Base-by-base conservation (phyloP, 2,113 vertebrate genomes). In the Actenoides hombroni region DNA sequence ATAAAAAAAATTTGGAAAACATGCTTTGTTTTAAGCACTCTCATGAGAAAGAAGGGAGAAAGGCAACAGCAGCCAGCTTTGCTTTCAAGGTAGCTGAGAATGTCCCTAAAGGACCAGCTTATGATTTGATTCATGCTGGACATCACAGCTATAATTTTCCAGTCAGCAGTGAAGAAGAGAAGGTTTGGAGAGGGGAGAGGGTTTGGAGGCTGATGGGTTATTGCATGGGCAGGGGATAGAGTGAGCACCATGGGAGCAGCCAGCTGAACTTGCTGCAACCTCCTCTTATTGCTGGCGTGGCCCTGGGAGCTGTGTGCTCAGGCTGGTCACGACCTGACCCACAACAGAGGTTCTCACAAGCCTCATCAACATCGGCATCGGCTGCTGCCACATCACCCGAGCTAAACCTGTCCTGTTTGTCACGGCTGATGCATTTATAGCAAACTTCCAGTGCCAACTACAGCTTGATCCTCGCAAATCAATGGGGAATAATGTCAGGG, bases 301-400 rank as follows among this genome's bases (percentile, higher is more conserved):
- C 20, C 1, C 0, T 15, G 24, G 35, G 28, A 60, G 17, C 31
- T 61, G 25, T 0, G 1, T 26, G 25, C 56, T 56, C 33, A 25
- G 59, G 35, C 14, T 2, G 1, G 39, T 25, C 24, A 26, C 21
- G 71, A 65, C 18, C 54, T 13, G 64, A 33, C 44, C 63, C 17
- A 2, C 7, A 31, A 11, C 8, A 14, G 13, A 67, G 60, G 4
- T 56, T 37, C 18, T 67, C 67, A 28, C 51, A n/a, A 77, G 6
- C 60, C 28, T 90, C 71, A 33, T 17, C 3, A 1, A 10, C 14
- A 5, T 21, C 51, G 54, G 13, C 46, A 25, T 25, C 64, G 21
- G 7, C n/a, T 57, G 37, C 49, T 71, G 77, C 44, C 23, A 12
- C 15, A 1, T 28, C 79, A 59, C 61, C 42, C 16, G 61, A 69